Evolutionary conservation across 2,888 invertebrate species (phyloP).

Genomic region (Apodemia mormo): DNA sequence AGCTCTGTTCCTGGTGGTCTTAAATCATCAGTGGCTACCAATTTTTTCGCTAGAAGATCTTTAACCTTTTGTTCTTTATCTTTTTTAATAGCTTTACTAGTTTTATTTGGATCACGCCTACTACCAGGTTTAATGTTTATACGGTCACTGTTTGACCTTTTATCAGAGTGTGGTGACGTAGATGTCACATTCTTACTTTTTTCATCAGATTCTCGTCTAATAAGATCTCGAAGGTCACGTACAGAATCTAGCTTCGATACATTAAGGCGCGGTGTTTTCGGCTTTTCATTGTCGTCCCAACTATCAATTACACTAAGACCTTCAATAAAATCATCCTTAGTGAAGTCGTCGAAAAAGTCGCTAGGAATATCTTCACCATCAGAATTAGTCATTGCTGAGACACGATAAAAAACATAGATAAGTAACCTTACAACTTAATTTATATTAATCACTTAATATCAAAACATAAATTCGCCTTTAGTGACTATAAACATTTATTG

Average conservation of each 20-base stretch:
- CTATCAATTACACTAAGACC: slow-evolving; percentile 74
- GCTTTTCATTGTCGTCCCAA: slow-evolving; percentile 57
- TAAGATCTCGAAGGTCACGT: slow-evolving; percentile 59
- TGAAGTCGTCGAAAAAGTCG: slow-evolving; percentile 76
- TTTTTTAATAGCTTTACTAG: slow-evolving; percentile 66
- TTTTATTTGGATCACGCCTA: slow-evolving; percentile 69
- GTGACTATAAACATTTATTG: neutral
- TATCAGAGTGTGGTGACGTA: neutral
- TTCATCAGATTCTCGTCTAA: slow-evolving; percentile 39
- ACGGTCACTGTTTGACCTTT: slow-evolving; percentile 25
- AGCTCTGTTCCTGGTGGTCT: slow-evolving; percentile 73
- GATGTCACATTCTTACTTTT: slow-evolving; percentile 23
- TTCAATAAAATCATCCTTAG: slow-evolving; percentile 70
- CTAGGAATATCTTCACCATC: slow-evolving; percentile 69
- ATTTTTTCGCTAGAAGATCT: slow-evolving; percentile 64
- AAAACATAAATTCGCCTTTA: too few species aligned
- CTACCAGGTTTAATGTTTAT: slow-evolving; percentile 68
- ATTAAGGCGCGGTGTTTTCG: slow-evolving; percentile 40
- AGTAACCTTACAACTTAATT: neutral
- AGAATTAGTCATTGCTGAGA: slow-evolving; percentile 30
- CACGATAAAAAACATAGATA: neutral
- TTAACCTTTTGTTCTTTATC: slow-evolving; percentile 75
- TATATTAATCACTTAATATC: neutral
- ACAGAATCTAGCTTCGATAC: slow-evolving; percentile 51
- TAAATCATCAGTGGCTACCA: slow-evolving; percentile 62